phyloP scores from a whole-genome alignment of 23 tunicate genomes.

The Phallusia fumigata region DNA sequence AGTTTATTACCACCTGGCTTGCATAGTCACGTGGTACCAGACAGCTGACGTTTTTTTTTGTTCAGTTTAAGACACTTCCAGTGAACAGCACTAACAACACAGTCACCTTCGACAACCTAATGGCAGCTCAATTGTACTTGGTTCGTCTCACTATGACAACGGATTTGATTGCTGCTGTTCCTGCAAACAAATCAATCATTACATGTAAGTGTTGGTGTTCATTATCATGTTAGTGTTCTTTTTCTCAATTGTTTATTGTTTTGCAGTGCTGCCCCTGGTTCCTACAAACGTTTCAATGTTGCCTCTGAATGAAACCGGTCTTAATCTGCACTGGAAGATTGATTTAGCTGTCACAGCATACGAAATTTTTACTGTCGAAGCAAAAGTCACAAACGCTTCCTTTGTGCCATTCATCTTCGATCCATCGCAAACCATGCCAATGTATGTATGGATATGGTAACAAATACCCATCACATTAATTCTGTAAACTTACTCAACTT shows the following conservation, averaged over 20 bases:
- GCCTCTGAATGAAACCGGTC: background rate
- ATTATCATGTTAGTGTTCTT: background rate
- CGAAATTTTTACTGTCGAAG: background rate
- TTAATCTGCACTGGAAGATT: background rate
- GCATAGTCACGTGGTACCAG: background rate
- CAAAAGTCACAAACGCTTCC: background rate
- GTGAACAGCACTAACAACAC: background rate
- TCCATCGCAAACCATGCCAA: background rate
- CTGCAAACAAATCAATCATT: constrained; percentile 7
- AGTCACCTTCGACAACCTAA: constrained; percentile 12
- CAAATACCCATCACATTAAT: background rate
- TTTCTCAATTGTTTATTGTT: background rate
- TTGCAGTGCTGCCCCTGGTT: background rate
- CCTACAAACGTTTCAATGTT: constrained; percentile 8
- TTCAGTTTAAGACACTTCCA: background rate
- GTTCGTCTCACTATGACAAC: constrained; percentile 7
- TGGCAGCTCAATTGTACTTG: constrained; percentile 15
- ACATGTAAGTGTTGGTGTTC: background rate
- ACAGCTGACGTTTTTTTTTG: background rate
- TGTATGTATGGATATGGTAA: background rate
- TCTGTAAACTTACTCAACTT: background rate
- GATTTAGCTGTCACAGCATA: constrained; percentile 36
- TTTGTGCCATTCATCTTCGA: background rate
- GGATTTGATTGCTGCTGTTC: background rate
- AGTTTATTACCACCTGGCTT: background rate